Evolutionary conservation across 2,113 vertebrate species (phyloP), one percentile per base, ranked within the genome.

Genomic region (Coracopsis vasa): DNA sequence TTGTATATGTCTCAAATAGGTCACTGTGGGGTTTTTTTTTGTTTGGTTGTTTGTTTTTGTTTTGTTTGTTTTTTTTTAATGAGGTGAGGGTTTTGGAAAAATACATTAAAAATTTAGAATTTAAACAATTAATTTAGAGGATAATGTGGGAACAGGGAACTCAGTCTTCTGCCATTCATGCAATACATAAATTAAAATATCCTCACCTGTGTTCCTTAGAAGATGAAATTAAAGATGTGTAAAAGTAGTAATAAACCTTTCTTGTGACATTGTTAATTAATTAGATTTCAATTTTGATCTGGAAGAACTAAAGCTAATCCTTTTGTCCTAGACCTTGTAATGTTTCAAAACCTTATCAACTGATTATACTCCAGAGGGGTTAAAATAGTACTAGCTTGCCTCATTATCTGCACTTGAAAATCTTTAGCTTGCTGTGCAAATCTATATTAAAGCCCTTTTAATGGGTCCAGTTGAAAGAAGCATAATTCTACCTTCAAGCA

Each of bases 321-420:
- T 98, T 98, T 97, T 98, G 97, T 98, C 98, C 98, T 98, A 98
- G 98, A 98, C 98, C 97, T 98, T 98, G 98, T 98, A 98, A 98
- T 77, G 89, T 98, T 96, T 97, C 87, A 86, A 97, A 98, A 97
- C 94, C 97, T 96, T 96, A 97, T 93, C 94, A 98, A 95, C 97
- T 97, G 98, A 97, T 98, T 98, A 97, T 98, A 97, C 97, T 97
- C 98, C 94, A 97, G 97, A 97, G 97, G 97, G 97, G 97, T 98
- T 99, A 97, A 98, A 98, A 98, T 98, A 98, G 97, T 98, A 98
- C 98, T 98, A 95, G 97, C 97, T 97, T 97, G 97, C 97, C 98
- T 99, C 98, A 99, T 99, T 99, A 99, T 98, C 97, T 98, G 90
- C 64, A 87, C 97, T 98, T 98, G 97, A 98, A 97, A 95, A 97